phyloP scores from a whole-genome alignment of 2,888 invertebrate genomes.

The Agrochola lychnidis region DNA sequence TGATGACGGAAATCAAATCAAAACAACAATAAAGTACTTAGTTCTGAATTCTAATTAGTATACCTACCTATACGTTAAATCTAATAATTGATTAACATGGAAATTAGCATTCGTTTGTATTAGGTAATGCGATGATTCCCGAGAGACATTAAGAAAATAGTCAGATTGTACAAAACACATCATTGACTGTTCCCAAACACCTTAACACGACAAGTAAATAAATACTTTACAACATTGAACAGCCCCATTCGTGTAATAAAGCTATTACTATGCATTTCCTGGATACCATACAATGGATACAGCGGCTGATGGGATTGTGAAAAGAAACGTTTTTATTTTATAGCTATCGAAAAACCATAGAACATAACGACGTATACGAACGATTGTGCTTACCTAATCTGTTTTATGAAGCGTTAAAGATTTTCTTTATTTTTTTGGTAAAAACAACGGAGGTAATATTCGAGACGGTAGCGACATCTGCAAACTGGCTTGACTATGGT shows the following conservation, averaged over 20 bases:
- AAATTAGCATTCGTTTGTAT: too few species aligned
- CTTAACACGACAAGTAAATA: conserved; percentile 50
- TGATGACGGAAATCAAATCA: too few species aligned
- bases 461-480: not conserved
- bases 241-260: conserved; percentile 58
- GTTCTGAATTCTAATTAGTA: too few species aligned
- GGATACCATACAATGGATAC: conserved; percentile 62
- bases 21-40: too few species aligned
- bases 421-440: conserved; percentile 40
- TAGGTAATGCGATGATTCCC: too few species aligned
- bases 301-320: conserved; percentile 57
- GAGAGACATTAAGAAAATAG: too few species aligned
- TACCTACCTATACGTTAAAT: too few species aligned
- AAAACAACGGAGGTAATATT: conserved; percentile 33
- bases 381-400: conserved; percentile 65
- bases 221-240: conserved; percentile 60
- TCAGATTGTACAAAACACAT: conserved; percentile 18
- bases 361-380: conserved; percentile 65
- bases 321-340: conserved; percentile 66
- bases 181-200: conserved; percentile 24
- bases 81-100: too few species aligned
- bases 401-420: conserved; percentile 64
- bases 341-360: conserved; percentile 67
- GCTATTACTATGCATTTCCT: conserved; percentile 69
- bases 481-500: not conserved